A percentile compares a stretch with the other conserved stretches of the same genome.
These are phyloP conservation scores for Bilobella aurantiaca DNA, from an alignment of 1,140 invertebrate genomes.

Conservation along the genomic window DNA sequence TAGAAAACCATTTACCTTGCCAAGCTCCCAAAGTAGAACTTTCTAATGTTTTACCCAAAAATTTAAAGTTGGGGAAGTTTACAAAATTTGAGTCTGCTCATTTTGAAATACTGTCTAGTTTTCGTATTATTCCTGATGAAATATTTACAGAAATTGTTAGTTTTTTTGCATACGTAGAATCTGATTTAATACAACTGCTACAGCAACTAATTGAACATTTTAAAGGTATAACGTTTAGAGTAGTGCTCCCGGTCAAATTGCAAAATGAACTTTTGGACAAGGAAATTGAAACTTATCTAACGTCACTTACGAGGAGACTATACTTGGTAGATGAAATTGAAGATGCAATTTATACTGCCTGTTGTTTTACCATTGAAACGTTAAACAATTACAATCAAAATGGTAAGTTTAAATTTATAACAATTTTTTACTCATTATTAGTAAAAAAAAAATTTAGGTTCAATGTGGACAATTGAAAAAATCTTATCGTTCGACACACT, in stretches of 20 bases:
- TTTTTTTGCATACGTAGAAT: neutral
- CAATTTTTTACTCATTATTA: neutral
- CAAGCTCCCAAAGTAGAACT: too few species aligned
- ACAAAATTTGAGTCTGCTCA: neutral
- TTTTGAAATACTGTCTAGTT: neutral
- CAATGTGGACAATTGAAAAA: neutral
- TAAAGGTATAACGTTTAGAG: neutral
- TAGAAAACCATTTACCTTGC: too few species aligned
- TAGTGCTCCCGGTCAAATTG: neutral
- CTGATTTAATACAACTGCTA: neutral
- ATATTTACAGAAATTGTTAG: too few species aligned
- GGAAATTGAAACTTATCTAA: neutral
- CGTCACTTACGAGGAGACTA: neutral
- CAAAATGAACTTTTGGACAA: neutral
- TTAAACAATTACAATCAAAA: neutral
- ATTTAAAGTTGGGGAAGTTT: neutral
- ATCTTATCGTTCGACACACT: neutral
- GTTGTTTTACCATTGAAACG: neutral
- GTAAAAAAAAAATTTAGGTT: neutral
- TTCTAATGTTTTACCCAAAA: too few species aligned
- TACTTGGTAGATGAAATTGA: neutral
- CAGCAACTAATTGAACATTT: neutral
- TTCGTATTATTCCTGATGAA: neutral
- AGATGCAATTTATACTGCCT: neutral
- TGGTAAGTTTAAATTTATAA: neutral